phyloP scores from a whole-genome alignment of 2,113 vertebrate species.

The Heptranchias perlo region DNA sequence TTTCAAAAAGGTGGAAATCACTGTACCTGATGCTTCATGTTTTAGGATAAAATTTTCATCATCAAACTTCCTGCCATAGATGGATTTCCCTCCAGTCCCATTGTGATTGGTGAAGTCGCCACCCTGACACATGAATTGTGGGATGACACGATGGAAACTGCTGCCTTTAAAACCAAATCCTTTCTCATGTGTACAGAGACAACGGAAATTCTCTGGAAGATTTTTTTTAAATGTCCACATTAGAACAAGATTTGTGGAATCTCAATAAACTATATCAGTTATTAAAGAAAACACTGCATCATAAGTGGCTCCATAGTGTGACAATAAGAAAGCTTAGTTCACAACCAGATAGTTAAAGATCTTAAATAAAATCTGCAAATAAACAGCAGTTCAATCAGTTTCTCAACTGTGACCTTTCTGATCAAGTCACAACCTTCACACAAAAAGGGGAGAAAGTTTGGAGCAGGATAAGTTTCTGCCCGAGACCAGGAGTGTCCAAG shows the following conservation, averaged over 20 bases:
- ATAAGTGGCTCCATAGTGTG: not conserved
- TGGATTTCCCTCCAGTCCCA: slow-evolving; percentile 90
- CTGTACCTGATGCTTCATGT: slow-evolving; percentile 79
- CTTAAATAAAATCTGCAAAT: not conserved
- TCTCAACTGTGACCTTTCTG: not conserved
- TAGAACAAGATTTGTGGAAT: slow-evolving; percentile 4
- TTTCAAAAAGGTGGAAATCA: not conserved
- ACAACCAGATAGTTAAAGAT: not conserved
- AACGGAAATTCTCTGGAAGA: slow-evolving; percentile 83
- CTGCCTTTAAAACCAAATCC: slow-evolving; percentile 94
- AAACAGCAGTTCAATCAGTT: not conserved
- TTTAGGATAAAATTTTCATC: slow-evolving; percentile 98
- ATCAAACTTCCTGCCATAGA: slow-evolving; percentile 91
- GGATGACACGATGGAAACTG: slow-evolving; percentile 91
- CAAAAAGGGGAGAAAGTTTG: not conserved
- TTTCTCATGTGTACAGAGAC: slow-evolving; percentile 90
- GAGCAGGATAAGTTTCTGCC: not conserved
- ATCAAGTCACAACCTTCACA: not conserved
- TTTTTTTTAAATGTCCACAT: not conserved
- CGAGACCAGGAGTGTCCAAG: not conserved
- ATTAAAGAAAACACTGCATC: not conserved
- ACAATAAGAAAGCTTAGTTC: not conserved
- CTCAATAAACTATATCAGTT: not conserved
- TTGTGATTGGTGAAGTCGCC: slow-evolving; percentile 98
- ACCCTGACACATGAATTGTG: slow-evolving; percentile 97